phyloP scores from a whole-genome alignment of 37 sponge, comb jelly and placozoan species.

The Mnemiopsis leidyi region DNA sequence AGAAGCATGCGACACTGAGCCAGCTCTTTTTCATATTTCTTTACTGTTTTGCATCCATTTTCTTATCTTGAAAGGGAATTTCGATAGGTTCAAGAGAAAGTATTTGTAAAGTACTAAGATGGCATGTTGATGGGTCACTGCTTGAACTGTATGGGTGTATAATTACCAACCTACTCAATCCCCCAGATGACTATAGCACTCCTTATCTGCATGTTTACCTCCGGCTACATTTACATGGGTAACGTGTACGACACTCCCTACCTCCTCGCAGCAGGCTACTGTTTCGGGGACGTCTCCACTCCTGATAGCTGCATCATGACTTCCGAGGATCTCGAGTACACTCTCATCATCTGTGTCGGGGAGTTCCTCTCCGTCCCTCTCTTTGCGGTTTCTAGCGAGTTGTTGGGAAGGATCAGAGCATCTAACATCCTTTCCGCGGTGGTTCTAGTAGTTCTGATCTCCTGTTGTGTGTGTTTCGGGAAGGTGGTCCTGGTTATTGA shows the following conservation, averaged over 20 bases:
- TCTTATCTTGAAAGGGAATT: too few species aligned
- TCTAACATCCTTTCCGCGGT: background rate
- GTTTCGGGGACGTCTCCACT: background rate
- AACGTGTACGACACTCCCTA: background rate
- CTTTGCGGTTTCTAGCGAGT: background rate
- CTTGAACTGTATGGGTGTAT: too few species aligned
- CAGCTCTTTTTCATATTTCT: too few species aligned
- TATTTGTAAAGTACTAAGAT: too few species aligned
- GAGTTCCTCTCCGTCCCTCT: background rate
- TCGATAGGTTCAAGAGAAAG: too few species aligned
- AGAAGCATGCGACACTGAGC: too few species aligned
- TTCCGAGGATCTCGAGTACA: background rate
- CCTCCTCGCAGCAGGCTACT: background rate
- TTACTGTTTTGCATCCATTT: too few species aligned
- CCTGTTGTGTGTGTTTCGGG: background rate
- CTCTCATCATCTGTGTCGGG: background rate
- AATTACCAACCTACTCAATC: too few species aligned
- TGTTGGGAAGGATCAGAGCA: constrained; percentile 5
- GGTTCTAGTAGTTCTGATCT: background rate
- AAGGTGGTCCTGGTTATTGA: background rate
- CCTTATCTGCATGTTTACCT: background rate
- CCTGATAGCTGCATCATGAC: background rate
- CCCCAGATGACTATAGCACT: background rate
- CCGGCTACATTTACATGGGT: background rate
- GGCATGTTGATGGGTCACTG: too few species aligned